Evolutionary conservation across 2,797 vertebrate species (phyloP).

Genomic region (Hapalemur alaotrensis): DNA sequence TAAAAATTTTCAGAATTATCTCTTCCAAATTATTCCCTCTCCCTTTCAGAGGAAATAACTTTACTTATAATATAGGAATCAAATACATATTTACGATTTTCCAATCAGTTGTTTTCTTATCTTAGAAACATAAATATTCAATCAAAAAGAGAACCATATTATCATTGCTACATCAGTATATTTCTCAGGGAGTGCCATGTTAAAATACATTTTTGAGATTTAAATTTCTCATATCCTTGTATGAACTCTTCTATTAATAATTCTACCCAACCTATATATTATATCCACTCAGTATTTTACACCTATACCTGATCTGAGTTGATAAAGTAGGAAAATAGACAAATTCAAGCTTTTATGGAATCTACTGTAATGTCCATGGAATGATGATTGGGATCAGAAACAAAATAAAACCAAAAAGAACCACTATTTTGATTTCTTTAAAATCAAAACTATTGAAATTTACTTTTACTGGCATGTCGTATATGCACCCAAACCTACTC

Average conservation of each 20-base stretch:
- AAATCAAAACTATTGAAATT: conserved; percentile 6
- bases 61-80: not conserved
- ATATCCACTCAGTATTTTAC: not conserved
- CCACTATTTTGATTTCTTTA: not conserved
- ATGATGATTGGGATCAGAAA: not conserved
- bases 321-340: not conserved
- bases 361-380: not conserved
- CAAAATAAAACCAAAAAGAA: not conserved
- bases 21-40: not conserved
- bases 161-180: not conserved
- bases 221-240: not conserved
- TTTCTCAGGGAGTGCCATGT: not conserved
- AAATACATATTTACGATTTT: not conserved
- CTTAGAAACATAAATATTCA: not conserved
- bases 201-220: conserved; percentile 31
- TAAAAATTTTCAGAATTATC: not conserved
- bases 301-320: not conserved
- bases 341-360: not conserved
- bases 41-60: not conserved
- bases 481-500: not conserved
- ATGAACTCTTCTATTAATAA: not conserved
- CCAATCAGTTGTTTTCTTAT: not conserved
- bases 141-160: not conserved
- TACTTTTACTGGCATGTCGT: not conserved
- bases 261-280: not conserved